phyloP scores from a whole-genome alignment of 2,113 vertebrate genomes.

The Sterna hirundo region DNA sequence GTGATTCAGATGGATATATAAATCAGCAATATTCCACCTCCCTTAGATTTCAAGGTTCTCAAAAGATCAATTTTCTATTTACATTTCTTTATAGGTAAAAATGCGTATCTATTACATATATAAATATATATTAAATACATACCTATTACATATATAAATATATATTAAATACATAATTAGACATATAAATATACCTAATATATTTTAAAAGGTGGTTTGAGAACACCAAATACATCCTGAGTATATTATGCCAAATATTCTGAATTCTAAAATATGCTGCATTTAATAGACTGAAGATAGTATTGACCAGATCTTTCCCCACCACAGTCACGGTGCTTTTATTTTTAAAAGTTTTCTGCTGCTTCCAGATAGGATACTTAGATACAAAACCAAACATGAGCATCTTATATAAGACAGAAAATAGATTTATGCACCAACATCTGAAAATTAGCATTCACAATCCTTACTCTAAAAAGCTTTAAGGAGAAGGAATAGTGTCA shows the following conservation, averaged over 20 bases:
- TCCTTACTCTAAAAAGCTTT: neutral
- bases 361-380: neutral
- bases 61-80: neutral
- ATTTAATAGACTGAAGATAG: neutral
- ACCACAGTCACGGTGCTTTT: neutral
- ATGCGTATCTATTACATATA: rapidly evolving
- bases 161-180: neutral
- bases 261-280: neutral
- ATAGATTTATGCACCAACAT: neutral
- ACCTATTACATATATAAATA: neutral
- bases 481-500: neutral
- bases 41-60: neutral
- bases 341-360: neutral
- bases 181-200: neutral
- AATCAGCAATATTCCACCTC: neutral
- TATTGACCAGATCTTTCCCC: neutral
- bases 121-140: neutral
- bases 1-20: neutral
- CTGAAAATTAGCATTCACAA: neutral
- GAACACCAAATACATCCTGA: neutral
- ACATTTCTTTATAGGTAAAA: neutral
- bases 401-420: neutral
- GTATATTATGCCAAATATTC: neutral
- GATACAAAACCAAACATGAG: rapidly evolving
- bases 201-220: neutral